phyloP scores from a whole-genome alignment of 2,113 vertebrate species.

The Eublepharis macularius region DNA sequence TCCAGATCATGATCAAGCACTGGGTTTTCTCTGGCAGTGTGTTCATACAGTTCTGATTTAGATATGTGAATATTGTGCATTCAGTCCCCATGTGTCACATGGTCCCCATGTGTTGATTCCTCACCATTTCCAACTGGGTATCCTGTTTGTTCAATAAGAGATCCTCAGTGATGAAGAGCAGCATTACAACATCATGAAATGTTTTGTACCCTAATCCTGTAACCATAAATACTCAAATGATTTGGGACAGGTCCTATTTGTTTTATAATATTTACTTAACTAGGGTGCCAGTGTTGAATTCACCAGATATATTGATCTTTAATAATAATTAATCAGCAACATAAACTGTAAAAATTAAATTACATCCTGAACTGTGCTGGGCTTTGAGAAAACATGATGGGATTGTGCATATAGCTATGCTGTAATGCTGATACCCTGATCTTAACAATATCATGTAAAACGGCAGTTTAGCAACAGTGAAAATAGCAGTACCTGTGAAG shows the following conservation, averaged over 20 bases:
- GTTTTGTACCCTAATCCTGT: background rate
- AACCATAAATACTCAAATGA: background rate
- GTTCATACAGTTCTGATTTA: too few species aligned
- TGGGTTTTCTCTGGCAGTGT: too few species aligned
- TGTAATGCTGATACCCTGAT: background rate
- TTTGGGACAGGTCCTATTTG: background rate
- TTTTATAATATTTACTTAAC: background rate
- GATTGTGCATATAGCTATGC: background rate
- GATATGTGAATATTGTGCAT: too few species aligned
- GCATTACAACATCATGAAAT: background rate
- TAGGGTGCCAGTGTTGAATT: background rate
- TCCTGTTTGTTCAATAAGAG: background rate
- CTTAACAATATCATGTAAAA: slow-evolving; percentile 12
- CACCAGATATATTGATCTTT: background rate
- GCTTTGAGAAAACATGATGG: background rate
- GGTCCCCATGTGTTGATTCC: too few species aligned
- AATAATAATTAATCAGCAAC: background rate
- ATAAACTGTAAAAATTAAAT: background rate
- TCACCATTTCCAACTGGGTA: background rate
- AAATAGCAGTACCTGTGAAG: background rate
- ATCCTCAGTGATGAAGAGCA: background rate
- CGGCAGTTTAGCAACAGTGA: background rate
- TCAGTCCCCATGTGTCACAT: too few species aligned
- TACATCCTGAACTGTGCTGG: background rate
- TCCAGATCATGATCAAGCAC: too few species aligned